A percentile compares a stretch with the other conserved stretches of the same genome.
Conservation (phyloP, 2,888 invertebrate species). For the Gymnocheta viridis region DNA sequence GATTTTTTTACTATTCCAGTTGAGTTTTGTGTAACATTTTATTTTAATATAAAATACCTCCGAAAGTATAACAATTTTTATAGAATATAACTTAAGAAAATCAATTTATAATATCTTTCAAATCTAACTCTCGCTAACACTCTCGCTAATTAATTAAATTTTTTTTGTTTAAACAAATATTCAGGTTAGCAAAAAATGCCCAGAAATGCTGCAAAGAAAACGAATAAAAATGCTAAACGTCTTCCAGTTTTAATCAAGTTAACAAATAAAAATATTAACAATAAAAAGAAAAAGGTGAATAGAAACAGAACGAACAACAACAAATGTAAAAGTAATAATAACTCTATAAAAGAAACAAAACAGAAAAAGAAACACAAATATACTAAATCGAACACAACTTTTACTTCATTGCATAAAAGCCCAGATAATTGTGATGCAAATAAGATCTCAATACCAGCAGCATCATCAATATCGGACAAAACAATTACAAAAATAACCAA, state of each 20-base stretch:
- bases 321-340: conserved; percentile 36
- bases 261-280: conserved; percentile 65
- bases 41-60: too few species aligned
- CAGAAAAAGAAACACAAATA: conserved; percentile 33
- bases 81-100: too few species aligned
- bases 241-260: conserved; percentile 75
- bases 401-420: conserved; percentile 11
- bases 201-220: conserved; percentile 79
- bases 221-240: conserved; percentile 79
- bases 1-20: too few species aligned
- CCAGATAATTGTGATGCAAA: conserved; percentile 50
- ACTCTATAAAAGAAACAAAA: conserved; percentile 23
- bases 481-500: background rate
- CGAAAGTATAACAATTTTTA: too few species aligned
- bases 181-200: conserved; percentile 80
- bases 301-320: conserved; percentile 42
- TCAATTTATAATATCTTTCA: background rate
- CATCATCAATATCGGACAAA: background rate
- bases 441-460: conserved; percentile 20
- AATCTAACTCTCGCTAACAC: background rate
- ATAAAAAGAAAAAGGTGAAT: conserved; percentile 60
- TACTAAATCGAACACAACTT: conserved; percentile 28
- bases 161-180: conserved; percentile 2
- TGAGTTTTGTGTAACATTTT: too few species aligned
- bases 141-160: background rate